These are phyloP conservation scores for Hirtodrosophila trivittata DNA, from an alignment of 2,888 invertebrate species.

Conservation along the genomic window DNA sequence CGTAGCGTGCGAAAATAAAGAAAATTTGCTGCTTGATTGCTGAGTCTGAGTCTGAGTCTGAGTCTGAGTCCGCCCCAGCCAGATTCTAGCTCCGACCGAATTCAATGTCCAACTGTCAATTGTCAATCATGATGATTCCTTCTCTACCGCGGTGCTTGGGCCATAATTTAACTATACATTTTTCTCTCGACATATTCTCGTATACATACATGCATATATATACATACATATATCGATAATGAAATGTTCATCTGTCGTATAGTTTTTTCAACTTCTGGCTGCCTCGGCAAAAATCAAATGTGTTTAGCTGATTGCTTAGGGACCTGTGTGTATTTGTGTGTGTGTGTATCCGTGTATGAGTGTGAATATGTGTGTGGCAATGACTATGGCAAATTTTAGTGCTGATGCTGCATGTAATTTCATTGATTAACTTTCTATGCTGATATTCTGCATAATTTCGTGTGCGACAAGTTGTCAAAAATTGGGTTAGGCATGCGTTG, in stretches of 20 bases:
- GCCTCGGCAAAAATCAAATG: constrained; percentile 71
- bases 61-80: neutral
- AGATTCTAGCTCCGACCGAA: constrained; percentile 10
- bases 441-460: constrained; percentile 71
- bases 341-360: constrained; percentile 1
- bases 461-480: constrained; percentile 74
- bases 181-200: neutral
- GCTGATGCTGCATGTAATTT: constrained; percentile 71
- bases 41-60: neutral
- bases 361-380: constrained; percentile 15
- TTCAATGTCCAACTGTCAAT: constrained; percentile 47
- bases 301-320: constrained; percentile 77
- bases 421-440: constrained; percentile 78
- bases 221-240: constrained; percentile 58
- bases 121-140: constrained; percentile 72
- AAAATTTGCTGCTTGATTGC: constrained; percentile 64
- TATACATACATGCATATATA: neutral
- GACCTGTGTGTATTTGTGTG: constrained; percentile 37
- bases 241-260: constrained; percentile 51
- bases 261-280: constrained; percentile 52
- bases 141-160: constrained; percentile 38
- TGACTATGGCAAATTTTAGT: constrained; percentile 54
- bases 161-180: constrained; percentile 76
- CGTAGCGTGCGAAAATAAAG: constrained; percentile 59
- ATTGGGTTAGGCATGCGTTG: constrained; percentile 63